phyloP scores from a whole-genome alignment of 2,888 invertebrate genomes.

The Elmis aenea region DNA sequence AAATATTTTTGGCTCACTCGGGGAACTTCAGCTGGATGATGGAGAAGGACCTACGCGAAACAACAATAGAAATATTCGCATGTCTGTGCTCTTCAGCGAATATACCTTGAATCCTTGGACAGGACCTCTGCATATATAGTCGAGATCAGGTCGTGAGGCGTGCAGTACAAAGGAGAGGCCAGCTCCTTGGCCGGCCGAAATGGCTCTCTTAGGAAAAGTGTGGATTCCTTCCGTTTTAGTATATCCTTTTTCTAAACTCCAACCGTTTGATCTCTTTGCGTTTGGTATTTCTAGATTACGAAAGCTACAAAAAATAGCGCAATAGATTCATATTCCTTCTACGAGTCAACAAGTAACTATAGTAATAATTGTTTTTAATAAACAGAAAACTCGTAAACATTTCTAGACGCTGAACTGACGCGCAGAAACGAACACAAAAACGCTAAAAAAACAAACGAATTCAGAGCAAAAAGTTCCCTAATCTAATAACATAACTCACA shows the following conservation, averaged over 20 bases:
- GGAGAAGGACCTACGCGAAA: conserved; percentile 62
- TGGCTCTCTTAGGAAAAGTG: conserved; percentile 64
- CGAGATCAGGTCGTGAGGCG: conserved; percentile 57
- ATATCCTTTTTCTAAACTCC: conserved; percentile 65
- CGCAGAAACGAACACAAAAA: too few relatives aligned
- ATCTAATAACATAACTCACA: too few relatives aligned
- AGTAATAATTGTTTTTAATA: too few relatives aligned
- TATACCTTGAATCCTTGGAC: conserved; percentile 69
- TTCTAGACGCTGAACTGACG: too few relatives aligned
- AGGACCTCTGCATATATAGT: conserved; percentile 66
- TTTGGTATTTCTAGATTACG: conserved; percentile 15
- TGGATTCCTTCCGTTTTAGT: conserved; percentile 48
- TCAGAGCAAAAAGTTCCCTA: too few relatives aligned
- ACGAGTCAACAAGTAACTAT: too few relatives aligned
- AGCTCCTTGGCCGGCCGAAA: conserved; percentile 61
- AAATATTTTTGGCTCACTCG: conserved; percentile 66
- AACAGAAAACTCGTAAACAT: too few relatives aligned
- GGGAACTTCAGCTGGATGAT: conserved; percentile 66
- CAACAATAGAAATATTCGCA: conserved; percentile 12
- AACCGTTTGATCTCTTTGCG: conserved; percentile 43
- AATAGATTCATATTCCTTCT: too few relatives aligned
- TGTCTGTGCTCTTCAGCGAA: not conserved
- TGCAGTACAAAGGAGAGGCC: conserved; percentile 60
- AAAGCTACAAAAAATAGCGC: not conserved
- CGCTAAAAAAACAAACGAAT: too few relatives aligned